Percentiles rank a stretch among this genome's conserved stretches.
Conservation (phyloP, 2,797 vertebrate genomes). For the Ctenopoma kingsleyae region DNA sequence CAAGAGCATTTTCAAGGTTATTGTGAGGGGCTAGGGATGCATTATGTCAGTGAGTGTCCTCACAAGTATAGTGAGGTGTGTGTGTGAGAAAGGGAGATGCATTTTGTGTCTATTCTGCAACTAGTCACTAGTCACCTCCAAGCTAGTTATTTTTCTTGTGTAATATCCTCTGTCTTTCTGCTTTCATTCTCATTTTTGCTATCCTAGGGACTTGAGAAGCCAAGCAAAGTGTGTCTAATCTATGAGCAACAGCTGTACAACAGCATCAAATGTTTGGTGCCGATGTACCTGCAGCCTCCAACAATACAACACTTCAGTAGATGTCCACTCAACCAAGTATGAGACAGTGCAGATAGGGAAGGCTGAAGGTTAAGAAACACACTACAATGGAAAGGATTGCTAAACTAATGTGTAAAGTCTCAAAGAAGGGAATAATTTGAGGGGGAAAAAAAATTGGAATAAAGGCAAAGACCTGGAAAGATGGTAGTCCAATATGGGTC, state of each 20-base stretch:
- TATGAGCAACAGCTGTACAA: constrained; percentile 58
- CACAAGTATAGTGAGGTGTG: neutral
- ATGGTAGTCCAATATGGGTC: constrained; percentile 25
- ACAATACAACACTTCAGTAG: constrained; percentile 58
- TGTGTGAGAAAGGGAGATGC: constrained; percentile 5
- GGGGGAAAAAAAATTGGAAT: constrained; percentile 9
- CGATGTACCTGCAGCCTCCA: constrained; percentile 49
- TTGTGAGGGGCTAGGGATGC: too few species aligned
- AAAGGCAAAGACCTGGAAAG: neutral
- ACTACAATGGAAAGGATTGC: constrained; percentile 37
- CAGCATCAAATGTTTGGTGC: constrained; percentile 55
- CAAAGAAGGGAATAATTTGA: constrained; percentile 9
- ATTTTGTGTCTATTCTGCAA: constrained; percentile 18
- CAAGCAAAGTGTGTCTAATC: constrained; percentile 72
- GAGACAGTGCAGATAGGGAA: constrained; percentile 32
- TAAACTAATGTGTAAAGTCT: constrained; percentile 16
- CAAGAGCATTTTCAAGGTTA: too few species aligned
- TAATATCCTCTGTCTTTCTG: constrained; percentile 40
- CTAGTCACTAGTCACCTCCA: constrained; percentile 7
- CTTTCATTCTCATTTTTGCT: constrained; percentile 3
- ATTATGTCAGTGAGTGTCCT: too few species aligned
- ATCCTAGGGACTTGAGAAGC: constrained; percentile 57
- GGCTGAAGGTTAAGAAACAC: constrained; percentile 26
- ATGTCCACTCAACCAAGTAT: constrained; percentile 52
- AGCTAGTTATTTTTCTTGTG: constrained; percentile 40